Percentiles rank a stretch among this genome's conserved stretches.
phyloP scores from a whole-genome alignment of 2,113 vertebrate genomes.

The Chaetodon trifascialis region DNA sequence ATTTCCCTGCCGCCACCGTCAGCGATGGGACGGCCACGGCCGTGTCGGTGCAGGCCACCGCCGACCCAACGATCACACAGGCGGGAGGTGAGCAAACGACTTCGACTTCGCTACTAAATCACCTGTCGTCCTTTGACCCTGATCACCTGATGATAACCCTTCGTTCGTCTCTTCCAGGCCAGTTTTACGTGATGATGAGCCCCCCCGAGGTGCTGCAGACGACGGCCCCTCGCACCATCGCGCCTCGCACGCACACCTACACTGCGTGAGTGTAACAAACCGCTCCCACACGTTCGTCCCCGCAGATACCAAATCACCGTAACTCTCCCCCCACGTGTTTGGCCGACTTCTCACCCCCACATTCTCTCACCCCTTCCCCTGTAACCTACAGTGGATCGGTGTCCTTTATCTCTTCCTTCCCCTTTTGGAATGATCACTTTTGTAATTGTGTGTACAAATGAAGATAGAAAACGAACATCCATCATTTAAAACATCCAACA shows the following conservation, averaged over 20 bases:
- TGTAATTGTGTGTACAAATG: constrained; percentile 62
- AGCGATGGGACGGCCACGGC: constrained; percentile 89
- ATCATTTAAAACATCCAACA: constrained; percentile 57
- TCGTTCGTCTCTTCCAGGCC: constrained; percentile 77
- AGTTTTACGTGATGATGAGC: constrained; percentile 97
- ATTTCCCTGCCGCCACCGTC: constrained; percentile 91
- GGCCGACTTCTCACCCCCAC: background rate
- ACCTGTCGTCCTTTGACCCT: background rate
- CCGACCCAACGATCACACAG: constrained; percentile 89
- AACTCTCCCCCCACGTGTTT: background rate
- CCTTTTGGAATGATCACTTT: constrained; percentile 39
- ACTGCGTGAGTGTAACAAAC: constrained; percentile 84
- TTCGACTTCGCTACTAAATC: accelerated
- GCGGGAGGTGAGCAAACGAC: constrained; percentile 84
- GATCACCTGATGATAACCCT: no score
- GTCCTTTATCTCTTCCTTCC: constrained; percentile 20
- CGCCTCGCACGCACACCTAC: constrained; percentile 91
- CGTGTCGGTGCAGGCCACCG: constrained; percentile 90
- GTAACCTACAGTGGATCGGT: constrained; percentile 11
- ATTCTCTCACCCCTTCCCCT: background rate
- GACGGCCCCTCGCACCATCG: constrained; percentile 87
- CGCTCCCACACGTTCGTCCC: background rate
- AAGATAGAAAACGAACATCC: constrained; percentile 31
- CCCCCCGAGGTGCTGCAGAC: constrained; percentile 91
- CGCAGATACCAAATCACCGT: constrained; percentile 8